Base-by-base conservation (phyloP, 37 sponge, comb jelly and placozoan genomes). In the Chondrilla cf. caribensis region DNA sequence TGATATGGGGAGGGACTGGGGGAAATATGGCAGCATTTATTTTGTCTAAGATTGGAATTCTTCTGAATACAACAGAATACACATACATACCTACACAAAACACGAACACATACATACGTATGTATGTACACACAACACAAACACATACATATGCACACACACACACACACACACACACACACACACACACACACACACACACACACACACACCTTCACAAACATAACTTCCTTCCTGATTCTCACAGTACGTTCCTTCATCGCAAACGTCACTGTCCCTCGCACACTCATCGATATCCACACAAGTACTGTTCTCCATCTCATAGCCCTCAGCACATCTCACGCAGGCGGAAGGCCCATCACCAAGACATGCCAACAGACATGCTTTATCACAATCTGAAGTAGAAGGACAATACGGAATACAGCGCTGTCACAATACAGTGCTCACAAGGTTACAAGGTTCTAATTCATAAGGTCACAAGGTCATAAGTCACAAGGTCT, bases 221-320 rank as follows among this genome's bases (percentile, higher is more conserved):
- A 38, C 15, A 68, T 87, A 89, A 5, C 47, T 82, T 0, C 94
- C 91, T 38, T 78, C 83, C n/a, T 83, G 60, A 70, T 95, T 95
- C 18, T 82, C 84, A 83, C 96, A 95, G 70, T 90, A 89, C 17
- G 84, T 87, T 2, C 90, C 93, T 22, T 86, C 93, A 19, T 68
- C 79, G 67, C 96, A 95, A 32, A 51, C 54, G 18, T 65, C 65
- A 22, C 18, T 58, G 6, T 80, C 90, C 28, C 62, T 66, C n/a
- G 17, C 76, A 81, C 96, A 95, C 80, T 95, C 96, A 71, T 95
- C 81, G 39, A 90, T 85, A 72, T 87, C 87, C 58, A 38, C 58
- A 79, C 79, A 58, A 3, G 58, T 38, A 26, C 21, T 31, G 40
- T 47, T 28, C 64, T 82, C 70, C 76, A 71, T 83, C 59, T 80